Conservation (phyloP, 2,113 vertebrate genomes). For the Leucopsar rothschildi region DNA sequence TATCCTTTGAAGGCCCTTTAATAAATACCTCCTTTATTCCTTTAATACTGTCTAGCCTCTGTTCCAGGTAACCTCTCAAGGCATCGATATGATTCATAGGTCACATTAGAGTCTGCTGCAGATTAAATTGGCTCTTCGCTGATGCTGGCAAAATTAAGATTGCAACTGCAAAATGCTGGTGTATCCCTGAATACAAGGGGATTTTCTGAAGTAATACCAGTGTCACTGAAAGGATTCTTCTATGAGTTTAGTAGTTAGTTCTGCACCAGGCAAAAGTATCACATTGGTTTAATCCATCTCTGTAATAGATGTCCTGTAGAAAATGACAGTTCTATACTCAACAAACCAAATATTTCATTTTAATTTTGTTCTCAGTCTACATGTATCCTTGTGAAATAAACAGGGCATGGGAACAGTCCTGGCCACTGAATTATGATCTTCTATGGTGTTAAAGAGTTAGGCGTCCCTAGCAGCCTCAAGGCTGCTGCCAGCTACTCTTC, state of each 20-base stretch:
- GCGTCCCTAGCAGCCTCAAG: neutral
- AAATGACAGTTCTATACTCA: neutral
- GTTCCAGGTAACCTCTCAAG: neutral
- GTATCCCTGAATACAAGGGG: neutral
- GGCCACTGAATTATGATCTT: neutral
- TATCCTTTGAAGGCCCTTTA: neutral
- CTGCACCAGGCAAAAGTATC: neutral
- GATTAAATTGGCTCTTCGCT: neutral
- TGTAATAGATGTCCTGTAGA: neutral
- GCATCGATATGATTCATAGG: neutral
- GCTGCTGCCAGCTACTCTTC: neutral
- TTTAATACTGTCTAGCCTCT: neutral
- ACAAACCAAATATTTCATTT: neutral
- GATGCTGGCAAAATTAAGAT: neutral
- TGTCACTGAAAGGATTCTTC: neutral
- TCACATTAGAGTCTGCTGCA: neutral
- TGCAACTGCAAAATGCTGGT: neutral
- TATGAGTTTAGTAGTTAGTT: neutral
- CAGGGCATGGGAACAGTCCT: conserved; percentile 5
- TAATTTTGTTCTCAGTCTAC: neutral
- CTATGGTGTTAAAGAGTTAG: neutral
- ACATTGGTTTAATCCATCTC: neutral
- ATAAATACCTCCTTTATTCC: neutral
- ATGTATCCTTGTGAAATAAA: neutral
- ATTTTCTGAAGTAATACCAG: neutral